Percentiles rank a stretch among this genome's conserved stretches.
These are phyloP conservation scores for Origma solitaria DNA, from an alignment of 2,113 vertebrate genomes.

Conservation along the genomic window DNA sequence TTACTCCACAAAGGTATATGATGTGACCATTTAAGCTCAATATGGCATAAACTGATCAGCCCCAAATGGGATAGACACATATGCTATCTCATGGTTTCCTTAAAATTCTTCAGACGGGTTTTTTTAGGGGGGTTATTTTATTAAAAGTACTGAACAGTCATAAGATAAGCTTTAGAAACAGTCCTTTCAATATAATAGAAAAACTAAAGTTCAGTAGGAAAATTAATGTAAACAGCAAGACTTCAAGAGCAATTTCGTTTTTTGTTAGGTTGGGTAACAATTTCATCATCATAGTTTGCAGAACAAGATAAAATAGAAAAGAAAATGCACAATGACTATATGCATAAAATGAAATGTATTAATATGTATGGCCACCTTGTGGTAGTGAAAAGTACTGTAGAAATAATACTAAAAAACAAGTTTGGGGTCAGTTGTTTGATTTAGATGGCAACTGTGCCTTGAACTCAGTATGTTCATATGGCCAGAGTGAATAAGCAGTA, in stretches of 20 bases:
- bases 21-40: neutral
- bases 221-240: neutral
- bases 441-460: neutral
- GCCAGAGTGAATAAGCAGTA: neutral
- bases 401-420: neutral
- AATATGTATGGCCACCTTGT: neutral
- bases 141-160: neutral
- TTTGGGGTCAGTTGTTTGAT: neutral
- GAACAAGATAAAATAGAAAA: neutral
- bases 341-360: neutral
- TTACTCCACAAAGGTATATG: neutral
- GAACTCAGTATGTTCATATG: neutral
- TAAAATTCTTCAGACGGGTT: neutral
- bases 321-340: neutral
- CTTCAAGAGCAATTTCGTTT: neutral
- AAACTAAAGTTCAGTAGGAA: neutral
- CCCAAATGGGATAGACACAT: neutral
- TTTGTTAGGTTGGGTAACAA: neutral
- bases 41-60: neutral
- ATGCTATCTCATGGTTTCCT: neutral
- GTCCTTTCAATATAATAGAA: neutral
- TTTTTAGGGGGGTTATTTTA: accelerated
- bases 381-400: neutral
- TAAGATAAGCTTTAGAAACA: neutral
- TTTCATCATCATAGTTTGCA: neutral